Evolutionary conservation across 2,797 vertebrate genomes (phyloP), one percentile per base, ranked within the genome.

Genomic region (Phalloptychus januarius): DNA sequence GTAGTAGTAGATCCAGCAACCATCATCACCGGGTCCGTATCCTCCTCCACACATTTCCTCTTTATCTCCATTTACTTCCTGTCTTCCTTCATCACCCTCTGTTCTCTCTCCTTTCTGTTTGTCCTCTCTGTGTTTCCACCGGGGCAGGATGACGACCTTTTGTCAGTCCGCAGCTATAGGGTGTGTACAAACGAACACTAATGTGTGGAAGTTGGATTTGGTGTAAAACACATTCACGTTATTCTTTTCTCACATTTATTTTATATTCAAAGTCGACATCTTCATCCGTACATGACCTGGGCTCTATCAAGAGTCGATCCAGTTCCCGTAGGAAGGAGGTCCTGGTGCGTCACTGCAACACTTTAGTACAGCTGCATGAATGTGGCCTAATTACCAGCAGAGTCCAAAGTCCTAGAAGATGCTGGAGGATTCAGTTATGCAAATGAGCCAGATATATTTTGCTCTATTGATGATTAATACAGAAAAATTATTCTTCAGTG

Each of bases 21-120:
- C 94, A 88, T 89, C 96, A 94, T 86, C 95, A 91, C 74, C 96
- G 96, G 98, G 97, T 99, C 96, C 95, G 98, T 99, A 97, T 93
- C 91, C 81, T 71, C 70, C 63, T 89, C 54, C 81, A 65, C 83
- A 52, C 87, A 81, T 81, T 89, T 86, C 83, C 88, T 82, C 77
- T 83, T 87, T 86, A 54, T 81, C 83, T 86, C 44, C 69, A 77
- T 83, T 20, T 54, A 52, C 84, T 91, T 92, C 77, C 79, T 77
- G 77, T 86, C 79, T 78, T 89, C 84, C 83, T 80, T 81, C 82
- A 71, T 40, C 70, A 31, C 86, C 80, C 50, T 46, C 72, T 45
- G 31, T 89, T 78, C 81, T 63, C 54, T 91, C 71, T 87, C 76
- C 79, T 86, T 54, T 86, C 81, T 83, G 63, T 86, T 79, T 79